phyloP scores from a whole-genome alignment of 2,888 invertebrate species.

The Synergus gifuensis region DNA sequence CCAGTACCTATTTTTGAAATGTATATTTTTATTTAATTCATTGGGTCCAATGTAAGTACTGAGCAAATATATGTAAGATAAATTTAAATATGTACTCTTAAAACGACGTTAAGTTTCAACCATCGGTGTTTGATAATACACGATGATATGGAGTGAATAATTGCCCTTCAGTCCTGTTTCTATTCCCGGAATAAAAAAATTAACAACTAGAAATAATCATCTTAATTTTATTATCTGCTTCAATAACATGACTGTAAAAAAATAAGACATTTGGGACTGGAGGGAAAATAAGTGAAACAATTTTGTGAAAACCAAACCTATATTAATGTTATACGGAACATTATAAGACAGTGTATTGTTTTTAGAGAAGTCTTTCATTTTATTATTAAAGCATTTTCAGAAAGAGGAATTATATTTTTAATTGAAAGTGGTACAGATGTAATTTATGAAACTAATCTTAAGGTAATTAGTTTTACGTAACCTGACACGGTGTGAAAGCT shows the following conservation, averaged over 20 bases:
- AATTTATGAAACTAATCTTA: not conserved
- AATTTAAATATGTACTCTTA: not conserved
- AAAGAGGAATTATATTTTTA: conserved; percentile 7
- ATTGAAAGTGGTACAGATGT: not conserved
- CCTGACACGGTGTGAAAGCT: not conserved
- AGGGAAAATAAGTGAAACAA: not conserved
- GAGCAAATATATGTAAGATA: conserved; percentile 6
- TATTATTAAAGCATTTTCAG: conserved; percentile 25
- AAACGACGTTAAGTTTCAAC: conserved; percentile 46
- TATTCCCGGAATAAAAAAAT: not conserved
- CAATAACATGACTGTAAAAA: not conserved
- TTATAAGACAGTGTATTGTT: not conserved
- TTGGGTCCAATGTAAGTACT: conserved; percentile 42
- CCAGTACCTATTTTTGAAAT: conserved; percentile 19
- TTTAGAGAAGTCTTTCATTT: conserved; percentile 22
- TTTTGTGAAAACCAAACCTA: not conserved
- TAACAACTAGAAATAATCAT: not conserved
- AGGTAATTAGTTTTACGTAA: not conserved
- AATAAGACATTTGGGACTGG: not conserved
- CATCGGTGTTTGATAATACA: conserved; percentile 27
- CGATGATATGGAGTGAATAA: not conserved
- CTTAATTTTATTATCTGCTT: not conserved
- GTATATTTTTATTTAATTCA: conserved; percentile 29
- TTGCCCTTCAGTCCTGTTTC: not conserved
- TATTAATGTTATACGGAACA: not conserved